Conservation (phyloP, 2,113 vertebrate genomes). For the Hirundichthys speculiger region DNA sequence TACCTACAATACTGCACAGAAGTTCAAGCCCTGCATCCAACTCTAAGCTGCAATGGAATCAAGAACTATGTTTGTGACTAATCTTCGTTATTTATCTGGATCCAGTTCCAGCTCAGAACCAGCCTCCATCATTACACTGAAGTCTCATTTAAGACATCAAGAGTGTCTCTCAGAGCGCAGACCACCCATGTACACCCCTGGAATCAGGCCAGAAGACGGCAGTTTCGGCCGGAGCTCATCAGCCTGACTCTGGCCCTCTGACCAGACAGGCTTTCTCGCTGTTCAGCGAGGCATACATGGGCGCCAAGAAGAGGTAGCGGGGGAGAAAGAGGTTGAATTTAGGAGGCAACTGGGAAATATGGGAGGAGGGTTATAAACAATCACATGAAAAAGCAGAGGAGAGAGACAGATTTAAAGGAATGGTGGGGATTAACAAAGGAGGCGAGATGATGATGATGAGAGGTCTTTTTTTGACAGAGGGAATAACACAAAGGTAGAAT, state of each 20-base stretch:
- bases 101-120: slow-evolving; percentile 1
- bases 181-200: slow-evolving; percentile 50
- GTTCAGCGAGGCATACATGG: slow-evolving; percentile 66
- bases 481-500: background rate
- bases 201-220: slow-evolving; percentile 49
- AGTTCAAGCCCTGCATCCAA: no score
- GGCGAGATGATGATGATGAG: background rate
- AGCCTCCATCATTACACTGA: background rate
- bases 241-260: slow-evolving; percentile 38
- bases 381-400: slow-evolving; percentile 5
- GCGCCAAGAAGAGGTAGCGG: slow-evolving; percentile 19
- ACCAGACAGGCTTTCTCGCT: slow-evolving; percentile 69
- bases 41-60: no score
- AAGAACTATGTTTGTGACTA: no score
- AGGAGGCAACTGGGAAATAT: background rate
- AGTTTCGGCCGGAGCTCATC: slow-evolving; percentile 56
- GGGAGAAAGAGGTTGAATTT: background rate
- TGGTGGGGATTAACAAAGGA: background rate
- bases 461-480: background rate
- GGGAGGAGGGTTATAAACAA: slow-evolving; percentile 5
- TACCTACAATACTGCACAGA: no score
- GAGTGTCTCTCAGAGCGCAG: slow-evolving; percentile 11
- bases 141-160: no score
- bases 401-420: background rate
- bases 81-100: no score